A percentile compares a stretch with the other conserved stretches of the same genome.
Evolutionary conservation across 2,797 vertebrate genomes (phyloP).

Genomic region (Rhinoraja longicauda): DNA sequence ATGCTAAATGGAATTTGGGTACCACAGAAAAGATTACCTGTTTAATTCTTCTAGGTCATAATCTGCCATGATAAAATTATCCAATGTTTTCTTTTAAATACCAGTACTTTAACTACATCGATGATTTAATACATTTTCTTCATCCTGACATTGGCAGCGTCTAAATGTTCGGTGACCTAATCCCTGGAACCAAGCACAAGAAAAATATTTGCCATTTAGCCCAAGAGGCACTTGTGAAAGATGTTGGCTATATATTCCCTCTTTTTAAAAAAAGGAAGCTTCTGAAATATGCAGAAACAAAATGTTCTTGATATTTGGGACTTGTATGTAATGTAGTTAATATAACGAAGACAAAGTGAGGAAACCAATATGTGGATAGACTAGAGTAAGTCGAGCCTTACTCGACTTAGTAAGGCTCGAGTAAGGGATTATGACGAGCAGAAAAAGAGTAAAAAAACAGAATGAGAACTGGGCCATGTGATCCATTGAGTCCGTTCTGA

Average conservation of each 20-base stretch:
- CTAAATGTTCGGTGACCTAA: background rate
- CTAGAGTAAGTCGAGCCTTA: too few species aligned
- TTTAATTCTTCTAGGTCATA: background rate
- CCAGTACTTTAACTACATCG: background rate
- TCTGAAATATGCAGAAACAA: background rate
- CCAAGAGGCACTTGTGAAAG: background rate
- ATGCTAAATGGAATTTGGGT: background rate
- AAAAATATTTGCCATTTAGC: background rate
- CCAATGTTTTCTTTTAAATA: background rate
- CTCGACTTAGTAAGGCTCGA: too few species aligned
- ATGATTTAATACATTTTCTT: background rate
- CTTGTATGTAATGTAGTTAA: background rate
- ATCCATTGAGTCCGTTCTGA: background rate
- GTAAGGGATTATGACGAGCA: too few species aligned
- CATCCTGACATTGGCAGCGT: background rate
- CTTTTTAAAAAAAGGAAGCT: background rate
- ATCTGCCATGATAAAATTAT: background rate
- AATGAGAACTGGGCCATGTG: background rate
- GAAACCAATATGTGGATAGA: background rate
- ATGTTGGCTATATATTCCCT: background rate
- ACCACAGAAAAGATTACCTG: background rate
- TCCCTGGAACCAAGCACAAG: background rate
- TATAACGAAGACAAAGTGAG: background rate
- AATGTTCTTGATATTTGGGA: background rate
- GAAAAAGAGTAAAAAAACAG: background rate